phyloP scores from a whole-genome alignment of 2,797 vertebrate species.

The Dromococcyx pavoninus region DNA sequence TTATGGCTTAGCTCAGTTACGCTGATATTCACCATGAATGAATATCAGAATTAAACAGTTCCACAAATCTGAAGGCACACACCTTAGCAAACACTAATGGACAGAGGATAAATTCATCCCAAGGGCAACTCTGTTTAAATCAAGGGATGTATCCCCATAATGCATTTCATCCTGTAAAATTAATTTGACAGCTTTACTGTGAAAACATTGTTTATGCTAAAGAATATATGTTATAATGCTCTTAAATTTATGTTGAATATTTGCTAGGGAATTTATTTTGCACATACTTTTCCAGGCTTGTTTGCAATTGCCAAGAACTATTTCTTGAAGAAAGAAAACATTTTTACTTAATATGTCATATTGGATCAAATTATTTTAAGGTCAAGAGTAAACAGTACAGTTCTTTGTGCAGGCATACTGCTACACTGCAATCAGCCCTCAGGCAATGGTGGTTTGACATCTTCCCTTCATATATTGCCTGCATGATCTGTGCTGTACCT shows the following conservation, averaged over 20 bases:
- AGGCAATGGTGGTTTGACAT: conserved; percentile 26
- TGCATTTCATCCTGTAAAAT: neutral
- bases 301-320: conserved; percentile 27
- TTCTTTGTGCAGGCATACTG: conserved; percentile 5
- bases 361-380: conserved; percentile 38
- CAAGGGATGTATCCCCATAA: neutral
- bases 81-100: neutral
- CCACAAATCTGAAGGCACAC: neutral
- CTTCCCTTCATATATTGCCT: conserved; percentile 30
- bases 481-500: conserved; percentile 22
- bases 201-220: neutral
- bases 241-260: neutral
- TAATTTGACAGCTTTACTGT: conserved; percentile 6
- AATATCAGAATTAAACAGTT: neutral
- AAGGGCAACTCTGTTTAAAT: conserved; percentile 8
- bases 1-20: neutral
- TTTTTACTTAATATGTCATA: conserved; percentile 33
- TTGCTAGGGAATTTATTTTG: neutral
- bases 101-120: neutral
- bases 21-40: neutral
- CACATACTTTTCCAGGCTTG: neutral
- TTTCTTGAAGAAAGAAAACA: conserved; percentile 29
- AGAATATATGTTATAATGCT: neutral
- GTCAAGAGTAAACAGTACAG: conserved; percentile 36
- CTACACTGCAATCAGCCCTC: neutral